phyloP scores from a whole-genome alignment of 2,888 invertebrate species.

The Aporophyla lueneburgensis region DNA sequence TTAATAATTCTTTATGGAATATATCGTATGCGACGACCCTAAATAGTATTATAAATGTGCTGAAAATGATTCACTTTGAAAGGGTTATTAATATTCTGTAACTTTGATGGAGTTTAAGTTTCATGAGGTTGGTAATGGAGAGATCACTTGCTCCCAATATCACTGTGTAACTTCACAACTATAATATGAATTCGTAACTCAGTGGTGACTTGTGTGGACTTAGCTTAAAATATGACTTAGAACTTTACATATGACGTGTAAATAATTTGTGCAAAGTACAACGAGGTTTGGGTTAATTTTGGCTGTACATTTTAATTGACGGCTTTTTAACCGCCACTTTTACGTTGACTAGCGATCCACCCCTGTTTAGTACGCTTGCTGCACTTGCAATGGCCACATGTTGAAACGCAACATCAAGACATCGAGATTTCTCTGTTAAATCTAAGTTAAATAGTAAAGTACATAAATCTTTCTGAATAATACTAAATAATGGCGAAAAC shows the following conservation, averaged over 20 bases:
- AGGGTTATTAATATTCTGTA: constrained; percentile 56
- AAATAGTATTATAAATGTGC: constrained; percentile 9
- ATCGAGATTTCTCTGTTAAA: no score
- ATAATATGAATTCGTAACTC: constrained; percentile 32
- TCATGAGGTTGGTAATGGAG: constrained; percentile 31
- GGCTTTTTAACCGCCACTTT: not conserved
- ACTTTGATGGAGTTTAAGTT: constrained; percentile 52
- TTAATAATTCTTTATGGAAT: not conserved
- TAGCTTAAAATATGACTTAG: constrained; percentile 12
- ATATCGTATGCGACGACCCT: constrained; percentile 10
- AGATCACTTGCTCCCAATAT: constrained; percentile 37
- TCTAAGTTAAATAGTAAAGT: not conserved
- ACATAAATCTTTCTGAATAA: not conserved
- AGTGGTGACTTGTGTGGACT: constrained; percentile 24
- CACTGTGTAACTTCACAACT: constrained; percentile 38
- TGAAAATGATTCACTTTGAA: constrained; percentile 35
- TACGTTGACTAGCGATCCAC: not conserved
- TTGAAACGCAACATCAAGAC: no score
- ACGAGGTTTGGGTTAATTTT: not conserved
- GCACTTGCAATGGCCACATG: not conserved
- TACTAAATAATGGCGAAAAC: not conserved
- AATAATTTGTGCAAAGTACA: constrained; percentile 1
- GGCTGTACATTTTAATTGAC: no score
- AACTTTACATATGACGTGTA: constrained; percentile 8
- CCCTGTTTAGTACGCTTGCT: not conserved